Evolutionary conservation across 2,888 invertebrate species (phyloP).

Genomic region (Encarsia formosa): DNA sequence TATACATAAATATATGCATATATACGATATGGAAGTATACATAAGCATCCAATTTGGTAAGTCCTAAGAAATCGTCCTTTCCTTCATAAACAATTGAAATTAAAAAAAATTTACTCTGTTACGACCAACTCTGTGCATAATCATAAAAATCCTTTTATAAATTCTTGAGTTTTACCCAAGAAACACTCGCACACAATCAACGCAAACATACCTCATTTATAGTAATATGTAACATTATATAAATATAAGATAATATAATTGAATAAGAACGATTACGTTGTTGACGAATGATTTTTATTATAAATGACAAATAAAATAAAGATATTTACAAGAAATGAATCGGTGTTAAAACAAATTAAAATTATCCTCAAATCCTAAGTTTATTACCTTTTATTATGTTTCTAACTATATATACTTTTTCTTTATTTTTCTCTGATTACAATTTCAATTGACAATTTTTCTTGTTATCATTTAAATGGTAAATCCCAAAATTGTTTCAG

Average conservation of each 20-base stretch:
- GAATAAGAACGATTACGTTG: conserved; percentile 52
- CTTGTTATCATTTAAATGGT: background rate
- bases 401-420: background rate
- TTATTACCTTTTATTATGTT: conserved; percentile 13
- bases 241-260: conserved; percentile 46
- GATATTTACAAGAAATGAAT: conserved; percentile 50
- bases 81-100: conserved; percentile 25
- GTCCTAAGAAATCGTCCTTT: conserved; percentile 38
- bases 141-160: conserved; percentile 40
- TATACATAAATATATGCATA: conserved; percentile 40
- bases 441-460: conserved; percentile 3
- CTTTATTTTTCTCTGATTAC: conserved; percentile 2
- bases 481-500: no score
- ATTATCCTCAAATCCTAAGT: conserved; percentile 14
- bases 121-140: conserved; percentile 51
- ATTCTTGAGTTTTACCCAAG: conserved; percentile 14
- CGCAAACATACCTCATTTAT: conserved; percentile 33
- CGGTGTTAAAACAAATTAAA: conserved; percentile 16
- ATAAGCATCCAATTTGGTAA: conserved; percentile 44
- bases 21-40: conserved; percentile 32
- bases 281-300: conserved; percentile 54
- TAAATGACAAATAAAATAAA: conserved; percentile 52
- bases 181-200: conserved; percentile 25
- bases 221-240: conserved; percentile 41
- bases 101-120: conserved; percentile 33